Evolutionary conservation across 2,888 invertebrate species (phyloP), one percentile per base, ranked within the genome.

Genomic region (Volucella zonaria): DNA sequence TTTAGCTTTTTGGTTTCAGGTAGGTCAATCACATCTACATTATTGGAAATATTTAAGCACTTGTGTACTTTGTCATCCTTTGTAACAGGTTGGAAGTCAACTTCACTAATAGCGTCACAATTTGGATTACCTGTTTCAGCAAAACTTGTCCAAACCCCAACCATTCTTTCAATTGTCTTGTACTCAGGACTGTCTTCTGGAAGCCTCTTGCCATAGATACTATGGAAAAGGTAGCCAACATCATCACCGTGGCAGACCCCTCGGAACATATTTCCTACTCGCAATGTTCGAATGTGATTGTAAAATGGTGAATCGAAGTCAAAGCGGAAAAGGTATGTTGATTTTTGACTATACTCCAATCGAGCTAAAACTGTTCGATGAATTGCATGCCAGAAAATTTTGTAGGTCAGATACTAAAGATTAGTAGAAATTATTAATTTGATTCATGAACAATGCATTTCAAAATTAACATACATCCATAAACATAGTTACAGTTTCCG

Each of bases 211-310:
- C 91, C 89, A 15, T 89, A 89, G 54, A 88, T 90, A 87, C 91
- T 91, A 79, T 90, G 90, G 77, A 92, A 92, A 61, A 92, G 82
- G 82, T 92, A 92, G 58, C 90, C 90, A 51, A 92, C 88, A 87
- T 92, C 92, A 88, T 92, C 92, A 3, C 88, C 92, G 83, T 92
- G 92, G 78, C 91, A 91, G 68, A 90, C 90, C 82, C 91, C 91
- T 54, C 91, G 89, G 59, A 90, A 88, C 86, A 90, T 90, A 75
- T 89, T 89, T 14, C 92, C 91, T 59, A 91, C 91, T 61, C 89
- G 89, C 58, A 91, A 88, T 67, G 90, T 90, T 45, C 91, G 89
- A 88, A 91, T 90, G 15, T 90, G 89, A 88, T 92, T 92, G 64
- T 88, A 87, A 8, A 89, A 88, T 23, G 90, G 89, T 0, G 91